A percentile compares a stretch with the other conserved stretches of the same genome.
Conservation (phyloP, 2,797 vertebrate species). For the Anguilla pacifica region DNA sequence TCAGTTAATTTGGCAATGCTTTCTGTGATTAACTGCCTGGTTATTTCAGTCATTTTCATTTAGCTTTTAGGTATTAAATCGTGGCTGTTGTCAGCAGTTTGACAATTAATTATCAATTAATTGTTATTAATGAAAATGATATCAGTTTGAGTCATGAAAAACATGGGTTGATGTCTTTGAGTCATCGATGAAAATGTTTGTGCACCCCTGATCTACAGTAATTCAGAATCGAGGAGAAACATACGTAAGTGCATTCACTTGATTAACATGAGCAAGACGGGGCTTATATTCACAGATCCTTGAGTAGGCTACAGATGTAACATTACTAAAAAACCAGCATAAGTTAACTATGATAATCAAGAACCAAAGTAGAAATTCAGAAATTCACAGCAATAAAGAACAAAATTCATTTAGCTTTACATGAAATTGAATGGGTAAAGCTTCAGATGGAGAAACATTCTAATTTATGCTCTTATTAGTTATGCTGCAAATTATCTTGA, state of each 20-base stretch:
- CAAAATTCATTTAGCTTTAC: background rate
- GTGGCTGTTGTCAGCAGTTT: too few species aligned
- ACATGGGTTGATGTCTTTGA: too few species aligned
- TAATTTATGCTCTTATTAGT: background rate
- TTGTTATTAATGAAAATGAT: too few species aligned
- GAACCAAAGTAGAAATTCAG: background rate
- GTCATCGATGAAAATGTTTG: too few species aligned
- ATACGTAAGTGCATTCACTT: background rate
- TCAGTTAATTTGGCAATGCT: too few species aligned
- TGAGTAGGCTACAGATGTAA: background rate
- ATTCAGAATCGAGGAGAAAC: background rate
- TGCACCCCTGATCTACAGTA: background rate
- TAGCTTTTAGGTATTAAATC: too few species aligned
- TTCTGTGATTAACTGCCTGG: too few species aligned
- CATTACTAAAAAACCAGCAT: background rate
- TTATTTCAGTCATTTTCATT: too few species aligned
- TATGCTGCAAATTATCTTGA: background rate
- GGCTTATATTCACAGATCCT: background rate
- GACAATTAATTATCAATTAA: too few species aligned
- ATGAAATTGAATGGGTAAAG: background rate
- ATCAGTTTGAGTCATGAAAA: too few species aligned
- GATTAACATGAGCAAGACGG: background rate
- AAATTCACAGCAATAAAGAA: background rate
- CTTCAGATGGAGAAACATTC: background rate
- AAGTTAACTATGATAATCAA: background rate